Percentiles rank a stretch among this genome's conserved stretches.
Conservation (phyloP, 92 coral and sea anemone species). For the Epizoanthus rinbou region DNA sequence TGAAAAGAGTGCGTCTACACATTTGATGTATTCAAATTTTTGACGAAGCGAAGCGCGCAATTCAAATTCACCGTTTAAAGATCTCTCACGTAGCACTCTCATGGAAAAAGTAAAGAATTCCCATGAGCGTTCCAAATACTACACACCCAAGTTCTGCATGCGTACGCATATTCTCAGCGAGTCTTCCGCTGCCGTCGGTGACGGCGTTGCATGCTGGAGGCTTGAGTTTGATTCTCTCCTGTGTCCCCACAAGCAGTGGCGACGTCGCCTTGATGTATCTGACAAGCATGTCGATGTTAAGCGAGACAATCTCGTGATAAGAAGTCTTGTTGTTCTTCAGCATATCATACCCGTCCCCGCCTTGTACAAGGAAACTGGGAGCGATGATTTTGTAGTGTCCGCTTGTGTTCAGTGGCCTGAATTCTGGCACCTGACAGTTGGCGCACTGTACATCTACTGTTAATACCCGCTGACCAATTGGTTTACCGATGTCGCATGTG, state of each 20-base stretch:
- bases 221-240: slow-evolving; percentile 12
- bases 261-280: slow-evolving; percentile 3
- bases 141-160: background rate
- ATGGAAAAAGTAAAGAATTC: background rate
- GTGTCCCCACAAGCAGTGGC: slow-evolving; percentile 12
- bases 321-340: slow-evolving; percentile 14
- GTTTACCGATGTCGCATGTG: slow-evolving; percentile 21
- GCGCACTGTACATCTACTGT: slow-evolving; percentile 22
- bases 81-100: background rate
- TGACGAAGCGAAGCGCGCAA: background rate
- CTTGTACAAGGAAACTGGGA: slow-evolving; percentile 7
- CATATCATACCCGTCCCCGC: slow-evolving; percentile 13
- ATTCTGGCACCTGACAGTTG: slow-evolving; percentile 12
- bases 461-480: slow-evolving; percentile 23
- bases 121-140: background rate
- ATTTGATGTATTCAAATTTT: background rate
- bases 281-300: background rate
- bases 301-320: slow-evolving; percentile 11
- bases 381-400: slow-evolving; percentile 1
- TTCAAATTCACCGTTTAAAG: background rate
- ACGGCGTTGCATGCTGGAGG: slow-evolving; percentile 14
- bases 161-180: background rate
- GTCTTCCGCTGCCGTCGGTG: background rate
- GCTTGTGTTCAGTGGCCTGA: background rate
- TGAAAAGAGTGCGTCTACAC: no score